Conservation (phyloP, 2,888 invertebrate species). For the Myopa tessellatipennis region DNA sequence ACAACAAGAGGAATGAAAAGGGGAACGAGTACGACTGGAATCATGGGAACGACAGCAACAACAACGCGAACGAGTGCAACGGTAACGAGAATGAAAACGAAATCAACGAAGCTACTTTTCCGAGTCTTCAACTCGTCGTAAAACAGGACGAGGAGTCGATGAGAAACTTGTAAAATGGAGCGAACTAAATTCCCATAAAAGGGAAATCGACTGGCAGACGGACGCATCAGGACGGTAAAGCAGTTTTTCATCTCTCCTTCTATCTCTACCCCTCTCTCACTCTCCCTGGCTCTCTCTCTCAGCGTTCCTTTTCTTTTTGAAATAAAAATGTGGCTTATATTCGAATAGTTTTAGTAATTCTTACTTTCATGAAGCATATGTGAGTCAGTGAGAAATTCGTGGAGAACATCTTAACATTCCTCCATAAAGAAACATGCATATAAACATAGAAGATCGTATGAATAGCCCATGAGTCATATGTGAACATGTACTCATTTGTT, state of each 20-base stretch:
- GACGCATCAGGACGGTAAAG: not conserved
- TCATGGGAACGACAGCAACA: not conserved
- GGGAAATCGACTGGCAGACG: not conserved
- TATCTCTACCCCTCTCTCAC: too few species aligned
- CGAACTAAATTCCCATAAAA: not conserved
- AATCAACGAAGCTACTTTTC: not conserved
- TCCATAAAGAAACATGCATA: too few species aligned
- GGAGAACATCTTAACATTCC: too few species aligned
- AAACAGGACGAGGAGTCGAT: too few species aligned
- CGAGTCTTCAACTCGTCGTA: too few species aligned
- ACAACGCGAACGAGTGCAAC: not conserved
- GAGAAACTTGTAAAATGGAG: too few species aligned
- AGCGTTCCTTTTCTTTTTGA: slow-evolving; percentile 15
- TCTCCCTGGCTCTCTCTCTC: not conserved
- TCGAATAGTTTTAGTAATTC: too few species aligned
- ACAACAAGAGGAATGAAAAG: not conserved
- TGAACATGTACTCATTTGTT: too few species aligned
- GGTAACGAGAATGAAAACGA: not conserved
- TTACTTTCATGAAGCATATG: slow-evolving; percentile 53
- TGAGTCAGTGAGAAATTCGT: too few species aligned
- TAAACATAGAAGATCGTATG: too few species aligned
- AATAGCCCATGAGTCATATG: too few species aligned
- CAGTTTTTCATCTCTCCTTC: not conserved
- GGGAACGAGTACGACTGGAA: not conserved
- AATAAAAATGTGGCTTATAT: slow-evolving; percentile 7